A percentile compares a stretch with the other conserved stretches of the same genome.
phyloP scores from a whole-genome alignment of 2,888 invertebrate genomes.

The Metalampra italica region DNA sequence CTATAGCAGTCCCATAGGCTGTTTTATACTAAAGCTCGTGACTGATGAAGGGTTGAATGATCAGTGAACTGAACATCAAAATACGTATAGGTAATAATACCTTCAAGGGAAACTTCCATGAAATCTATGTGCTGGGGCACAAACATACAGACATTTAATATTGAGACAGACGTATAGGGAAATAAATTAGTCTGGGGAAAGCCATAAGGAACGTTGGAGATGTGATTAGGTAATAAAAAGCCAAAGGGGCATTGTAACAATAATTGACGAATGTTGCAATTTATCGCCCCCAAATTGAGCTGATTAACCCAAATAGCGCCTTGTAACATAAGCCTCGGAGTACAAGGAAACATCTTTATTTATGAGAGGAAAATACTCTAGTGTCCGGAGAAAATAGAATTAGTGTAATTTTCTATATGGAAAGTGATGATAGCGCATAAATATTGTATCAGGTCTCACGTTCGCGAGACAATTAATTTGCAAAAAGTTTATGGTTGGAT shows the following conservation, averaged over 20 bases:
- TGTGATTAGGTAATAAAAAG: constrained; percentile 11
- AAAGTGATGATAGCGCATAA: not conserved
- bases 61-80: too few relatives aligned
- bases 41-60: too few relatives aligned
- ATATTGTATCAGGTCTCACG: not conserved
- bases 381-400: not conserved
- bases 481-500: too few relatives aligned
- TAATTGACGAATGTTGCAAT: constrained; percentile 26
- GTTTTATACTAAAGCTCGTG: too few relatives aligned
- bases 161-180: too few relatives aligned
- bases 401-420: not conserved
- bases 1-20: too few relatives aligned
- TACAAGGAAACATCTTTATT: not conserved
- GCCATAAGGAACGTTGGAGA: not conserved
- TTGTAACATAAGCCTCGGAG: constrained; percentile 1
- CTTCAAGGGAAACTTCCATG: too few relatives aligned
- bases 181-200: too few relatives aligned
- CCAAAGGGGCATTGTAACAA: constrained; percentile 7
- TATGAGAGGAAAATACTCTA: not conserved
- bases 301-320: constrained; percentile 34
- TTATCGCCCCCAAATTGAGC: constrained; percentile 39
- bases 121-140: too few relatives aligned
- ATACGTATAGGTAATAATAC: too few relatives aligned
- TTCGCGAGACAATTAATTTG: too few relatives aligned
- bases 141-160: too few relatives aligned